phyloP scores from a whole-genome alignment of 2,888 invertebrate genomes.

The Brenthis daphne region DNA sequence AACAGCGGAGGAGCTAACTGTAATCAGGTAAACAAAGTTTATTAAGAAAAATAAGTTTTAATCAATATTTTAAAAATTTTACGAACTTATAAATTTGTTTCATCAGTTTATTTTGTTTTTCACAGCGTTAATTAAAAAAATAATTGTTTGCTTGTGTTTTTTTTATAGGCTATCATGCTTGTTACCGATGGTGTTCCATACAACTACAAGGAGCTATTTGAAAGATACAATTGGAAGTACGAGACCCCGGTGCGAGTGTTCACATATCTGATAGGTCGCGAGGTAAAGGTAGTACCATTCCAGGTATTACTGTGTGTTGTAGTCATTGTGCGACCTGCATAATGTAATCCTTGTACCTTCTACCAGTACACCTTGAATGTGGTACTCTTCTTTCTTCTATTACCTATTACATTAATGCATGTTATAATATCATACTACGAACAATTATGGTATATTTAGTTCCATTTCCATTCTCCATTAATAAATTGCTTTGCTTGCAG shows the following conservation, averaged over 20 bases:
- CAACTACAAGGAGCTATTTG: constrained; percentile 95
- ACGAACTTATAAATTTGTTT: neutral
- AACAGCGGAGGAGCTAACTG: constrained; percentile 85
- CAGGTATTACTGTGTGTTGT: constrained; percentile 81
- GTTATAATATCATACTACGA: constrained; percentile 26
- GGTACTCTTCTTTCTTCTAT: constrained; percentile 66
- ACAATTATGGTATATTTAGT: constrained; percentile 10
- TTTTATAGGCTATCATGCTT: constrained; percentile 95
- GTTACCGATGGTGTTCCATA: constrained; percentile 99
- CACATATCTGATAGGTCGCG: constrained; percentile 98
- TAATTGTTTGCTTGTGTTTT: neutral
- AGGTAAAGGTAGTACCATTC: constrained; percentile 85
- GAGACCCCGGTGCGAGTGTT: constrained; percentile 96
- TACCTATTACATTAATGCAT: constrained; percentile 35
- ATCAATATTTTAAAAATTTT: too few species aligned
- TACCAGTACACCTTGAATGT: constrained; percentile 79
- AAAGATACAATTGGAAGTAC: constrained; percentile 91
- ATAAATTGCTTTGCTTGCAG: constrained; percentile 31
- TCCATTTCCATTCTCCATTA: constrained; percentile 34
- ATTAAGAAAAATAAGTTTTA: neutral
- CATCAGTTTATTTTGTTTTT: too few species aligned
- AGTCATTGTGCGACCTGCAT: constrained; percentile 81
- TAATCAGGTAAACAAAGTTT: constrained; percentile 64
- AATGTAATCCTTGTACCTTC: constrained; percentile 72
- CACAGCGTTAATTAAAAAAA: constrained; percentile 33